A percentile compares a stretch with the other conserved stretches of the same genome.
Evolutionary conservation across 2,113 vertebrate species (phyloP).

Genomic region (Nymphicus hollandicus): DNA sequence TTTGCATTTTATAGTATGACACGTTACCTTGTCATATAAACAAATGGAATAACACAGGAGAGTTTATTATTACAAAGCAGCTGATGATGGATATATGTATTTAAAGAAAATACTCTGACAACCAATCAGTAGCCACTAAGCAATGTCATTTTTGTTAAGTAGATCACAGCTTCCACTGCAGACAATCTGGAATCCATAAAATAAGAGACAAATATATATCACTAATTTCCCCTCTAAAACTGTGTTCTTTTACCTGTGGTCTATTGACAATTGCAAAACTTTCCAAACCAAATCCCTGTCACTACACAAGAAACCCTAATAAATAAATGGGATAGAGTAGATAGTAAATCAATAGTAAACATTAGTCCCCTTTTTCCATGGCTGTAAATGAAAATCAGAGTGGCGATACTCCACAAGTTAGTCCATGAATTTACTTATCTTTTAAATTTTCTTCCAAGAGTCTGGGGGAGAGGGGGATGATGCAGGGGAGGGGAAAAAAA

Average conservation of each 20-base stretch:
- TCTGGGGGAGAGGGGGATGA: fast-evolving
- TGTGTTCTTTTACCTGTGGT: not conserved
- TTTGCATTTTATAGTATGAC: not conserved
- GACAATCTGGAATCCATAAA: not conserved
- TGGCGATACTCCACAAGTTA: not conserved
- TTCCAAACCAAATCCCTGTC: not conserved
- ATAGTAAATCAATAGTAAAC: not conserved
- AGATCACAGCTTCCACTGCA: not conserved
- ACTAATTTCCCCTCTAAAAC: not conserved
- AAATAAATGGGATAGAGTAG: not conserved
- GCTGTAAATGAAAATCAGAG: not conserved
- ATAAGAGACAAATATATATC: not conserved
- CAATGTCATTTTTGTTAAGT: not conserved
- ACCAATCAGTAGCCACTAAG: not conserved
- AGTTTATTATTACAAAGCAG: not conserved
- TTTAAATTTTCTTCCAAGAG: not conserved
- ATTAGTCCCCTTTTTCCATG: not conserved
- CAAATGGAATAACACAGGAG: conserved; percentile 18
- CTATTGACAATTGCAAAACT: not conserved
- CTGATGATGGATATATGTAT: not conserved
- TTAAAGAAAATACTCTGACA: conserved; percentile 19
- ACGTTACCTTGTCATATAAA: conserved; percentile 9
- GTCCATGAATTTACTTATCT: fast-evolving
- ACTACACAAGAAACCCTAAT: not conserved
- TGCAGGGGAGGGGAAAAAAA: fast-evolving